A percentile compares a stretch with the other conserved stretches of the same genome.
Evolutionary conservation across 2,113 vertebrate species (phyloP).

Genomic region (Actenoides lindsayi): DNA sequence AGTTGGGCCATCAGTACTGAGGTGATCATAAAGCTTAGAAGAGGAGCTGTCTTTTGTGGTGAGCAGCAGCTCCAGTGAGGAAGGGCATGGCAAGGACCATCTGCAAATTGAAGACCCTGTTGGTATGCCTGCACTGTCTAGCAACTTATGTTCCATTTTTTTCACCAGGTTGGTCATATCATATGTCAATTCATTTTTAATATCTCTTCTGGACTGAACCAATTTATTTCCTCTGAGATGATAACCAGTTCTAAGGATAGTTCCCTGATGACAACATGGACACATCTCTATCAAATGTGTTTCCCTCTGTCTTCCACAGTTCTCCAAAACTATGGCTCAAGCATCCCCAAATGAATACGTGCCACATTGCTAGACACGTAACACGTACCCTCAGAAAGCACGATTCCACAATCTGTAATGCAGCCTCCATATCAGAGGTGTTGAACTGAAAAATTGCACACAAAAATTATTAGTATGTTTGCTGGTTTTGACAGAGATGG

Average conservation of each 20-base stretch:
- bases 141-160: neutral
- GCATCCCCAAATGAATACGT: neutral
- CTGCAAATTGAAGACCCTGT: neutral
- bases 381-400: neutral
- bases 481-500: neutral
- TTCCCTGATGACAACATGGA: neutral
- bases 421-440: neutral
- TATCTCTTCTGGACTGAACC: neutral
- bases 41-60: neutral
- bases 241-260: neutral
- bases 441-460: neutral
- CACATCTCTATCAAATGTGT: neutral
- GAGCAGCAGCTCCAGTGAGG: neutral
- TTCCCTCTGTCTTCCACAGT: neutral
- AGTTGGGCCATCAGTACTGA: neutral
- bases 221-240: neutral
- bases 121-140: neutral
- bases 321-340: neutral
- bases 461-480: neutral
- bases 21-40: neutral
- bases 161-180: neutral
- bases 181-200: neutral
- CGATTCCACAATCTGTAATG: neutral
- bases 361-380: neutral
- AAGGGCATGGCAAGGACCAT: neutral